These are phyloP conservation scores for Corticium candelabrum DNA, from an alignment of 37 sponge, comb jelly and placozoan genomes.

Conservation along the genomic window DNA sequence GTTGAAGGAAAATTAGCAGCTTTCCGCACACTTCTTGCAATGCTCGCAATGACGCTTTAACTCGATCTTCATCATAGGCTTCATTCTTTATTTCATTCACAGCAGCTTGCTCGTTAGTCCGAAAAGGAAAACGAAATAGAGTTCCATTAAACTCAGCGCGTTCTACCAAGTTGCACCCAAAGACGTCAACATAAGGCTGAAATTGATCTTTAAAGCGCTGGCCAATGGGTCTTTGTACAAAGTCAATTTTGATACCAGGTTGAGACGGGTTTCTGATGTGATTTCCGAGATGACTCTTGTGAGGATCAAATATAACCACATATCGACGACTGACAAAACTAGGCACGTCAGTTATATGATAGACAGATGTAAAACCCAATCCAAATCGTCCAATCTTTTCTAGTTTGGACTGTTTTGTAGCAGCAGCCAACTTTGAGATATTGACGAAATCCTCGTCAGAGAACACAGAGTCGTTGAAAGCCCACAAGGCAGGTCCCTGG, in stretches of 20 bases:
- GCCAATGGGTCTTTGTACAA: conserved; percentile 6
- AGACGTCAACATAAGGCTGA: conserved; percentile 24
- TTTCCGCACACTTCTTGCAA: conserved; percentile 15
- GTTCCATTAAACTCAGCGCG: conserved; percentile 28
- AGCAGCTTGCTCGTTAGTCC: conserved; percentile 7
- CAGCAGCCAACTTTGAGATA: conserved; percentile 58
- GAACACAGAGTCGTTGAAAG: conserved; percentile 33
- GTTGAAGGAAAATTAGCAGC: conserved; percentile 41
- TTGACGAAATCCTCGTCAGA: conserved; percentile 55
- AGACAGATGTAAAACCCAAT: conserved; percentile 46
- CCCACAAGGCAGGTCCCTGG: conserved; percentile 22
- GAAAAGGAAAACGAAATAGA: conserved; percentile 68
- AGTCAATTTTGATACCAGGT: conserved; percentile 34
- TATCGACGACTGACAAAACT: conserved; percentile 36
- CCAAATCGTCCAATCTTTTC: conserved; percentile 77
- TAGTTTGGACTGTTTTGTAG: conserved; percentile 49
- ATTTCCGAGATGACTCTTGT: conserved; percentile 18
- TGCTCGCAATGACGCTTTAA: conserved; percentile 9
- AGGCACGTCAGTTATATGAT: conserved; percentile 54
- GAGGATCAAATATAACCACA: conserved; percentile 51
- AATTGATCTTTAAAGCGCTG: conserved; percentile 25
- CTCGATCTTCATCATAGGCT: conserved; percentile 7
- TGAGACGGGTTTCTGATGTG: conserved; percentile 22
- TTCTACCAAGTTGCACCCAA: conserved; percentile 24
- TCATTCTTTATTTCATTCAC: conserved; percentile 38